Evolutionary conservation across 2,113 vertebrate species (phyloP), one percentile per base, ranked within the genome.

Genomic region (Gasterosteus nipponicus): DNA sequence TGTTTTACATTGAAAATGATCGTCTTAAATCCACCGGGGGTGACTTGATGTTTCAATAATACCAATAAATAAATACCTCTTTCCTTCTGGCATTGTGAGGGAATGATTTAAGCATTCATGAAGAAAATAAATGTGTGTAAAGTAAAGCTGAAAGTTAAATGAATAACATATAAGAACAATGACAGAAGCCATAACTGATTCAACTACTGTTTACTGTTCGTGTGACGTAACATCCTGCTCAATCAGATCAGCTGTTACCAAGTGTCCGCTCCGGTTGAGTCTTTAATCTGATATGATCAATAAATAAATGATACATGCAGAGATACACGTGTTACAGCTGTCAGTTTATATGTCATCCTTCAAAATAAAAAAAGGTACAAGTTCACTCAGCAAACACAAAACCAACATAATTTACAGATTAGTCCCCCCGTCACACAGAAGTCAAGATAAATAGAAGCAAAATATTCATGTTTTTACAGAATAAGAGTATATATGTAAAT

Each of bases 391-490:
- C 63, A 91, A 91, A 91, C 91, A 93, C 91, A 86, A 92, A 87
- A 86, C 80, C 41, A 89, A 83, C 69, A 76, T 51, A 42, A 11
- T 58, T 77, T 75, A 88, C 64, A 77, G 69, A 12, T 74, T 70
- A 72, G 69, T 61, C 81, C 80, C 3, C 33, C 49, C 53, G 51
- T 19, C 71, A 60, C 65, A 49, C 75, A 72, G 35, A 63, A 77
- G 46, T 39, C 61, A 53, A 76, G 77, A 81, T 85, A 67, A 75
- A 81, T 79, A 83, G 80, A 83, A 86, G 82, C 77, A 85, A 91
- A 91, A 85, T 92, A 89, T 91, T 82, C 85, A 87, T 86, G 84
- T 90, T 85, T 78, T 51, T 85, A 92, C 86, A 87, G 41, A 80
- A 87, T 51, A 80, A 88, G 82, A 74, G 59, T 86, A 89, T 86